Evolutionary conservation across 2,113 vertebrate species (phyloP).

Genomic region (Amblyopsis rosae): DNA sequence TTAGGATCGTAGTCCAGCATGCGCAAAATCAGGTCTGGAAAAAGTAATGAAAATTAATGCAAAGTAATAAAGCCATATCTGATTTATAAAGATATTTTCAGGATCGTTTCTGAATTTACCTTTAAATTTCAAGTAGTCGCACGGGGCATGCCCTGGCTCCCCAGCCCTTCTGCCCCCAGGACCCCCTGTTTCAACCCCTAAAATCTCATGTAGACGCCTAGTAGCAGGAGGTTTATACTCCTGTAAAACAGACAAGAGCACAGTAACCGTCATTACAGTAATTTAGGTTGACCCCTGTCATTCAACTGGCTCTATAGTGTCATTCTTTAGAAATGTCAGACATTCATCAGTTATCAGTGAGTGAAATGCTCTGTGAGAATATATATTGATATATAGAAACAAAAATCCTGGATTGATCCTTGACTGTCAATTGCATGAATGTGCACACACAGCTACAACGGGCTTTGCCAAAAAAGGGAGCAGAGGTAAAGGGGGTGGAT

Average conservation of each 20-base stretch:
- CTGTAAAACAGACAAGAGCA: conserved; percentile 66
- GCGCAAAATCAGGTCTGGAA: conserved; percentile 87
- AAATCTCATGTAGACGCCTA: conserved; percentile 89
- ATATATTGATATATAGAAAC: too few species aligned
- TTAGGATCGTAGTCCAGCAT: conserved; percentile 97
- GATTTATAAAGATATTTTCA: not conserved
- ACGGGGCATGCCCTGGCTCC: conserved; percentile 90
- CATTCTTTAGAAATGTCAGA: too few species aligned
- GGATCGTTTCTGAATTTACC: conserved; percentile 33
- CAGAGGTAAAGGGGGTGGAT: too few species aligned
- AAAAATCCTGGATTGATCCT: too few species aligned
- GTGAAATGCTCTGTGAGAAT: too few species aligned
- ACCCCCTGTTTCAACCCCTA: conserved; percentile 92
- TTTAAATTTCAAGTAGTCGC: conserved; percentile 96
- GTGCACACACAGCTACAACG: too few species aligned
- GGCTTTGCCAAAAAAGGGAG: too few species aligned
- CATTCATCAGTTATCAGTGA: too few species aligned
- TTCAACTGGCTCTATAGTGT: too few species aligned
- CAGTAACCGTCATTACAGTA: not conserved
- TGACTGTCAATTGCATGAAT: too few species aligned
- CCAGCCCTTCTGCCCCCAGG: conserved; percentile 89
- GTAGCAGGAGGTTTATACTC: conserved; percentile 93
- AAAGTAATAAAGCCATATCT: not conserved
- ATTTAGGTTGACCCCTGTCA: too few species aligned
- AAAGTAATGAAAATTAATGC: not conserved